Base-by-base conservation (phyloP, 2,888 invertebrate genomes). In the Drosophila bunnanda region DNA sequence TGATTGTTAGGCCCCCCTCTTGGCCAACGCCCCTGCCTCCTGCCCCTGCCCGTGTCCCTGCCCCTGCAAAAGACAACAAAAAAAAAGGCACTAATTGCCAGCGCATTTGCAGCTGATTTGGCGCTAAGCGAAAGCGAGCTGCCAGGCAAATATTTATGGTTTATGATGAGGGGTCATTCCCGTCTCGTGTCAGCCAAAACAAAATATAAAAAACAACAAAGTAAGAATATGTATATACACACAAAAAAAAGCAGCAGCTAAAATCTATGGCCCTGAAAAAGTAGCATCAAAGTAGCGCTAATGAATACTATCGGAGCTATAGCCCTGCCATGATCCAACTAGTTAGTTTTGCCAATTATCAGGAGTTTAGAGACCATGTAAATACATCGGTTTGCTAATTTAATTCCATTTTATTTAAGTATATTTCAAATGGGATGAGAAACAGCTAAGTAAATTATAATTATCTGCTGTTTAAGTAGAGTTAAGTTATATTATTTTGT, bases 1-100 rank as follows among this genome's bases (percentile, higher is more conserved):
- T 50, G 13, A 20, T 50, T 30, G 48, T 50, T 50, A 20, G 44
- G 15, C 57, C 57, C 43, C 62, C 57, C 39, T 8, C 32, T 28
- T 34, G 54, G 25, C 52, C 38, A 41, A 38, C 66, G 36, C 44
- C 46, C 41, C 41, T 15, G 22, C 25, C n/a, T n/a, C n/a, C n/a
- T n/a, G n/a, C 41, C 13, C 7, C 41, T 41, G 6, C 13, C 20
- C 55, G 39, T 22, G 2, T 1, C 17, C 54, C 46, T 25, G 34
- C 48, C 36, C 41, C 46, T 25, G 43, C 44, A 4, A 44, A 44
- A 13, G n/a, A n/a, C n/a, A n/a, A n/a, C n/a, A n/a, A 20, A 76
- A 67, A 25, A 20, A 76, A 65, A 71, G 44, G 46, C 58, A 76
- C 78, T 82, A 79, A 82, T 82, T 79, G 61, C 72, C 66, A 52